Evolutionary conservation across 2,888 invertebrate species (phyloP).

Genomic region (Eubasilissa splendida): DNA sequence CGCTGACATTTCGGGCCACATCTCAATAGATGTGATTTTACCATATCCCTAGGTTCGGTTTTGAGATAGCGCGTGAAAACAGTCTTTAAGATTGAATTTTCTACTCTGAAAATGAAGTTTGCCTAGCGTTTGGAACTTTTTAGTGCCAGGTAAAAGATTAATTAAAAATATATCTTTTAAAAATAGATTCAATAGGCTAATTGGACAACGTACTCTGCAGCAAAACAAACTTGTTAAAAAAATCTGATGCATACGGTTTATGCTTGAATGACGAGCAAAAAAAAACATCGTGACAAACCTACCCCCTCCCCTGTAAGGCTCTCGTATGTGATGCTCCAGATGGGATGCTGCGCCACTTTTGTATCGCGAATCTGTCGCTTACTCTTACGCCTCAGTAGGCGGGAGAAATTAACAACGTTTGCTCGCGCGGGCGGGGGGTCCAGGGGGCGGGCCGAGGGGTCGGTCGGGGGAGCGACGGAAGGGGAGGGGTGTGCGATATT

Average conservation of each 20-base stretch:
- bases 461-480: not conserved
- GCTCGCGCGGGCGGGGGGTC: constrained; percentile 34
- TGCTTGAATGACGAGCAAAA: constrained; percentile 27
- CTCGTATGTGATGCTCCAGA: constrained; percentile 49
- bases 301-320: constrained; percentile 14
- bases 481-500: constrained; percentile 31
- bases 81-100: too few relatives aligned
- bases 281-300: constrained; percentile 28
- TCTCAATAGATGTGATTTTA: too few relatives aligned
- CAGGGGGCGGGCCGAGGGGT: constrained; percentile 17
- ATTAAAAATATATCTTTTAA: too few relatives aligned
- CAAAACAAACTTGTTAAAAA: too few relatives aligned
- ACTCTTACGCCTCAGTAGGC: constrained; percentile 56
- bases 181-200: too few relatives aligned
- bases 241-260: not conserved
- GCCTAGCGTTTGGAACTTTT: too few relatives aligned
- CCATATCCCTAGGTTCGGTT: too few relatives aligned
- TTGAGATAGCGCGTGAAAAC: too few relatives aligned
- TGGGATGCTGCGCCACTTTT: constrained; percentile 54
- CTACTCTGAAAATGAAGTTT: too few relatives aligned
- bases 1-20: too few relatives aligned
- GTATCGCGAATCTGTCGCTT: constrained; percentile 53
- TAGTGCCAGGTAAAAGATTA: too few relatives aligned
- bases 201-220: too few relatives aligned
- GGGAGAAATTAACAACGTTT: constrained; percentile 55